Percentiles rank a stretch among this genome's conserved stretches.
Evolutionary conservation across 2,113 vertebrate genomes (phyloP).

Genomic region (Chloebia gouldiae): DNA sequence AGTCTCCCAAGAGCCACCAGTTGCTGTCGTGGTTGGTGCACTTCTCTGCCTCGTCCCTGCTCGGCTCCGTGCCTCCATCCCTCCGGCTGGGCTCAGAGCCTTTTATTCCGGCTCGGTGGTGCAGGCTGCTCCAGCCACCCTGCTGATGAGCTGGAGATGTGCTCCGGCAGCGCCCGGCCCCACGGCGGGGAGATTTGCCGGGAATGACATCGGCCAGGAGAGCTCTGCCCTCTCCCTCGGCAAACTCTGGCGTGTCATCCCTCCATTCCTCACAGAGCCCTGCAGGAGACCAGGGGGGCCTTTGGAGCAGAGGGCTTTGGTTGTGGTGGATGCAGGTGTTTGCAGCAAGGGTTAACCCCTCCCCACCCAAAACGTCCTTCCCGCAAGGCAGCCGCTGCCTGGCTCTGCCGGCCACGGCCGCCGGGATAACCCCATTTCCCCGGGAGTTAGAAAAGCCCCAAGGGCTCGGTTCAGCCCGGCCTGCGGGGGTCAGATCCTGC

Average conservation of each 20-base stretch:
- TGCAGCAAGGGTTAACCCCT: constrained; percentile 52
- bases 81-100: background rate
- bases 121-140: background rate
- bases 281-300: background rate
- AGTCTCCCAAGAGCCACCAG: constrained; percentile 62
- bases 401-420: background rate
- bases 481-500: background rate
- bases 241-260: background rate
- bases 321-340: constrained; percentile 22
- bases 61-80: background rate
- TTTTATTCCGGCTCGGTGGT: background rate
- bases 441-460: background rate
- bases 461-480: background rate
- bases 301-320: background rate
- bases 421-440: background rate
- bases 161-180: background rate
- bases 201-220: background rate
- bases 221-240: background rate
- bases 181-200: background rate
- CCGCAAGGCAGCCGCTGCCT: background rate
- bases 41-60: background rate
- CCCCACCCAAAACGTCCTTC: constrained; percentile 22
- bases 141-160: background rate
- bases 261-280: background rate
- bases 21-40: constrained; percentile 1